Evolutionary conservation across 2,797 vertebrate species (phyloP).

Genomic region (Lophotriccus pileatus): DNA sequence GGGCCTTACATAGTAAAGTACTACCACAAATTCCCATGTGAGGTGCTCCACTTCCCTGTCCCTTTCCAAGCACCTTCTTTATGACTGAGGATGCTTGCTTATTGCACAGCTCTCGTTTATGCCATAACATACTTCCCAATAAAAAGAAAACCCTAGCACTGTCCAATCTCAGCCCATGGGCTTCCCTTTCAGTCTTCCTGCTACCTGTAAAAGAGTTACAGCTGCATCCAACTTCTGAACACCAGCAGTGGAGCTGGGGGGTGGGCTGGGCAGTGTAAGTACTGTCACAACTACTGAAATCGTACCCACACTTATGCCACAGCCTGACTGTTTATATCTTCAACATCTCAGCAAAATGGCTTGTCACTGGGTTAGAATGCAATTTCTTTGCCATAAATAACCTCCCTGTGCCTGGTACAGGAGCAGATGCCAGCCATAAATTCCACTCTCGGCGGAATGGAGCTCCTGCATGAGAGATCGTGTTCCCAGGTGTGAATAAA

Average conservation of each 20-base stretch:
- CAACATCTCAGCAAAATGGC: neutral
- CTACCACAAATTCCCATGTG: neutral
- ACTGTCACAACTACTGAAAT: neutral
- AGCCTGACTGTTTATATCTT: neutral
- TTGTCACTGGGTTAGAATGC: conserved; percentile 3
- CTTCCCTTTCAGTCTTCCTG: neutral
- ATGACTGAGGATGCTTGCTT: neutral
- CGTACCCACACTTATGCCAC: neutral
- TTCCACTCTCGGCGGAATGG: neutral
- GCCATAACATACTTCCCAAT: neutral
- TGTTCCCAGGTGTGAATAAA: conserved; percentile 30
- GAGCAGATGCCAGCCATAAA: conserved; percentile 45
- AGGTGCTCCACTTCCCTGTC: neutral
- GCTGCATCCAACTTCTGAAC: neutral
- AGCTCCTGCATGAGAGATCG: neutral
- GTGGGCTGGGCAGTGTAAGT: neutral
- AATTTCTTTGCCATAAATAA: conserved; percentile 27
- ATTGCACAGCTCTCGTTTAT: neutral
- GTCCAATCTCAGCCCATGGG: neutral
- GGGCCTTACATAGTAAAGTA: neutral
- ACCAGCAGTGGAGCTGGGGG: neutral
- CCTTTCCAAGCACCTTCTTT: neutral
- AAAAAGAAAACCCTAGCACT: neutral
- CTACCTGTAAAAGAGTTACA: neutral
- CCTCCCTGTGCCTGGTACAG: neutral